phyloP scores from a whole-genome alignment of 2,888 invertebrate species.

The Chorisops tibialis region DNA sequence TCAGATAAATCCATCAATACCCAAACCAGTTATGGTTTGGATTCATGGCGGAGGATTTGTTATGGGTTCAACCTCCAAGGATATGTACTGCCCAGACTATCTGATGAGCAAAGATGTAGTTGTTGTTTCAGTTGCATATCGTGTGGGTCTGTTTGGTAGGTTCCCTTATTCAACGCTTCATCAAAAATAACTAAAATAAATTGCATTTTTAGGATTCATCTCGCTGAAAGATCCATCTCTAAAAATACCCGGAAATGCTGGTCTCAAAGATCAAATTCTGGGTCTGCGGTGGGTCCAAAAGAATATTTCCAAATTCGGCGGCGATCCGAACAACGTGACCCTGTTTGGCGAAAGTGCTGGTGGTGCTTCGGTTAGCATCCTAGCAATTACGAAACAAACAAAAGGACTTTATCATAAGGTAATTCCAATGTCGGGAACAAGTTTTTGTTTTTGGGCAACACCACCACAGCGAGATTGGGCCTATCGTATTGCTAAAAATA shows the following conservation, averaged over 20 bases:
- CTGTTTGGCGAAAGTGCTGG: constrained; percentile 57
- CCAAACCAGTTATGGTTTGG: constrained; percentile 53
- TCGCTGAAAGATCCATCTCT: constrained; percentile 52
- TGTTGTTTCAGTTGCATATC: constrained; percentile 53
- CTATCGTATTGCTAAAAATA: constrained; percentile 42
- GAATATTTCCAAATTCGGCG: constrained; percentile 55
- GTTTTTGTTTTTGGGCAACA: constrained; percentile 44
- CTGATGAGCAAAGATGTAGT: constrained; percentile 54
- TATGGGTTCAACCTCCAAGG: constrained; percentile 50
- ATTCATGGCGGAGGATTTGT: constrained; percentile 55
- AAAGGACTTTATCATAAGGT: constrained; percentile 48
- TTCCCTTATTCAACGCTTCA: neutral
- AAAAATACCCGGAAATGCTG: constrained; percentile 56
- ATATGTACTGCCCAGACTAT: constrained; percentile 52
- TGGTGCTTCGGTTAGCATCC: constrained; percentile 51
- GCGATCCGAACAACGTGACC: constrained; percentile 55
- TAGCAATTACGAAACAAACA: constrained; percentile 52
- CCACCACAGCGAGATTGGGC: constrained; percentile 41
- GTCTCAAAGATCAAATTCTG: constrained; percentile 55
- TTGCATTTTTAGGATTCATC: constrained; percentile 50
- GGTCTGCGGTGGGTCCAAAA: constrained; percentile 55
- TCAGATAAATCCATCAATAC: constrained; percentile 41
- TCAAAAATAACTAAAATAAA: neutral
- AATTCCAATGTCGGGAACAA: constrained; percentile 47
- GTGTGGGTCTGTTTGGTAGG: constrained; percentile 52